Conservation (phyloP, 2,888 invertebrate species). For the Dynastes maya region DNA sequence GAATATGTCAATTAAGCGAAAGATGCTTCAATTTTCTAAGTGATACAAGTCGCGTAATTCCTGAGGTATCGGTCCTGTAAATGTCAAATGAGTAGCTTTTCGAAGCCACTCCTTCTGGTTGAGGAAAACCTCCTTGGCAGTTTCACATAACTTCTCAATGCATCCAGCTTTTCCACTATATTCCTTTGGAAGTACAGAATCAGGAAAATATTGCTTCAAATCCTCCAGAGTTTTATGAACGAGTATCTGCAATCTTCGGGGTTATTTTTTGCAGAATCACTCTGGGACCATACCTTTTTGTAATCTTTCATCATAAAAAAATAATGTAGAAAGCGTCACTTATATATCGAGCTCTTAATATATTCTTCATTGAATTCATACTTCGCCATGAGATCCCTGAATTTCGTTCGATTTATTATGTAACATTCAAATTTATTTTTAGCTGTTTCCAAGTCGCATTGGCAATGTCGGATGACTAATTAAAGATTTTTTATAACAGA, state of each 20-base stretch:
- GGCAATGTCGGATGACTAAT: slow-evolving; percentile 74
- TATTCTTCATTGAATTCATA: background rate
- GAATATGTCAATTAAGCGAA: too few species aligned
- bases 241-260: background rate
- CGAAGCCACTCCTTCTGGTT: background rate
- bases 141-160: background rate
- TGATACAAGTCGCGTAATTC: too few species aligned
- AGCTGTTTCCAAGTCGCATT: slow-evolving; percentile 77
- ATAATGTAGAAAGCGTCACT: too few species aligned
- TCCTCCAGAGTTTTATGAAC: background rate
- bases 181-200: background rate
- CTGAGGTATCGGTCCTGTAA: too few species aligned
- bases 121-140: background rate
- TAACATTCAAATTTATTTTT: slow-evolving; percentile 78
- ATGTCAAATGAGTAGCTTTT: too few species aligned
- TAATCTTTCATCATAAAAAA: background rate
- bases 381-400: slow-evolving; percentile 55
- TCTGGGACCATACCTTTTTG: background rate
- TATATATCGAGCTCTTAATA: background rate
- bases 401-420: slow-evolving; percentile 74
- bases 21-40: too few species aligned
- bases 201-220: background rate
- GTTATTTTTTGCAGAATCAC: background rate
- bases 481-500: too few species aligned
- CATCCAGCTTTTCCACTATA: background rate